A percentile compares a stretch with the other conserved stretches of the same genome.
phyloP scores from a whole-genome alignment of 2,113 vertebrate genomes.

The Gobius niger region DNA sequence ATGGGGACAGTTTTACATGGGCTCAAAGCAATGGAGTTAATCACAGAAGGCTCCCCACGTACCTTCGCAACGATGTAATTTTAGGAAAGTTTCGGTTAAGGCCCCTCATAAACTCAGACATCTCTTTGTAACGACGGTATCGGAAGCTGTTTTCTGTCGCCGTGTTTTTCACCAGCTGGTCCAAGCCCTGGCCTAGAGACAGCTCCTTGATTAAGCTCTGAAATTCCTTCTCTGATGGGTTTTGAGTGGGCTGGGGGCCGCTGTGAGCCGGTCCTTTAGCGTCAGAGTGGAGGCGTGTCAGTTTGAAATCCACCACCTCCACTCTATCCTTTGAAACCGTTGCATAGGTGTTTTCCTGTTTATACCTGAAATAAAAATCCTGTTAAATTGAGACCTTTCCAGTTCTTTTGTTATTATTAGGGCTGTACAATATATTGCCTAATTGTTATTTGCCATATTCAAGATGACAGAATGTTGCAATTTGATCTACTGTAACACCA shows the following conservation, averaged over 20 bases:
- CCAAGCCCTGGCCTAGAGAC: constrained; percentile 86
- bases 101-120: constrained; percentile 82
- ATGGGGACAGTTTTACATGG: not conserved
- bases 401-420: not conserved
- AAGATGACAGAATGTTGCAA: too few species aligned
- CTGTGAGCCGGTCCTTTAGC: constrained; percentile 56
- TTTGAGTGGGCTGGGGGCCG: constrained; percentile 64
- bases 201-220: constrained; percentile 88
- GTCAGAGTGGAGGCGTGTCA: constrained; percentile 72
- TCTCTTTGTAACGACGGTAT: constrained; percentile 84
- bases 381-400: not conserved
- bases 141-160: constrained; percentile 82
- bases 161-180: constrained; percentile 79
- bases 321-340: constrained; percentile 78
- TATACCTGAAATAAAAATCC: constrained; percentile 76
- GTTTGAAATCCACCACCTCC: constrained; percentile 87
- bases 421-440: too few species aligned
- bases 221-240: constrained; percentile 83
- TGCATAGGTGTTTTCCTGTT: constrained; percentile 79
- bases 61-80: constrained; percentile 85
- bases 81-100: constrained; percentile 90
- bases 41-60: not conserved
- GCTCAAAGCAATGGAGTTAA: not conserved
- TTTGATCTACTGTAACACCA: too few species aligned
- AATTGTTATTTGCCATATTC: too few species aligned